Base-by-base conservation (phyloP, 2,888 invertebrate genomes). In the Petrolisthes manimaculis region DNA sequence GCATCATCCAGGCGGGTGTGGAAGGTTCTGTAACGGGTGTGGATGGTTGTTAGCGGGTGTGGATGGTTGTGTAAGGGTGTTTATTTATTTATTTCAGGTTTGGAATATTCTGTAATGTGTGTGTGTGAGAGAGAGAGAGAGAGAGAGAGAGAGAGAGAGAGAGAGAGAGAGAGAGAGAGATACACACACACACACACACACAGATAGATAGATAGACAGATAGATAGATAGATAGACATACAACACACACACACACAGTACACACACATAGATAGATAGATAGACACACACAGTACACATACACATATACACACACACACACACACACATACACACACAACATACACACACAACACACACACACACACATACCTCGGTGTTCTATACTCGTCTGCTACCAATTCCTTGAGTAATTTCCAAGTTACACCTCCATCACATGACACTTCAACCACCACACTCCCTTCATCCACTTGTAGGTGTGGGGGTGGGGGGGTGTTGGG, bases 391-490 rank as follows among this genome's bases (percentile, higher is more conserved):
- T 67, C 54, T 0, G 89, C 89, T n/a, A 91, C 69, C 9, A 91
- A 86, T 89, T 93, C 93, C 88, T 92, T 92, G 69, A 93, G 91
- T 4, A 93, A 91, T 24, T 91, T 90, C 93, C 93, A 93, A 18
- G 92, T 92, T 67, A 92, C 92, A 0, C 93, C 93, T 1, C 93
- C 93, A 91, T 93, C 92, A 75, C 90, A 92, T 12, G 93, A 93
- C 92, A 92, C 93, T 91, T 93, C 93, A 37, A 93, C 89, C 21
- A 93, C 91, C 1, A 93, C 92, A 9, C 93, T 92, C 90, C 93
- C 93, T 18, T 92, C 91, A 74, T 82, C 89, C n/a, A n/a, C n/a
- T n/a, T n/a, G n/a, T n/a, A n/a, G n/a, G n/a, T n/a, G n/a, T n/a
- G n/a, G n/a, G n/a, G 18, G 86, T 80, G 18, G 81, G 37, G 12